Evolutionary conservation across 2,888 invertebrate genomes (phyloP).

Genomic region (Bembecia ichneumoniformis): DNA sequence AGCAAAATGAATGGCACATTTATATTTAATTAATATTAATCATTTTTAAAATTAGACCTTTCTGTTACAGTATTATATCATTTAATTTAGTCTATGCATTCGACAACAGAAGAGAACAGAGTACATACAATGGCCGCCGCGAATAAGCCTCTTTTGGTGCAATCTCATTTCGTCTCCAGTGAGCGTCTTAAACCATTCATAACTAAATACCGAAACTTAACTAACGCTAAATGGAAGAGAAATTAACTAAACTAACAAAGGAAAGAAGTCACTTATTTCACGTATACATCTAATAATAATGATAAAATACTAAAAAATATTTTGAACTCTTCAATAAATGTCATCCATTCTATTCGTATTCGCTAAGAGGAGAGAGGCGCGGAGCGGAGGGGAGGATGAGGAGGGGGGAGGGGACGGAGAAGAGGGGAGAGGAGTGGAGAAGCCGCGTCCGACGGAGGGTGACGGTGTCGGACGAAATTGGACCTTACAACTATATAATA

Average conservation of each 20-base stretch:
- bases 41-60: conserved; percentile 72
- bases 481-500: conserved; percentile 5
- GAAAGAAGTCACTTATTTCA: conserved; percentile 9
- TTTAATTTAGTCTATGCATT: conserved; percentile 58
- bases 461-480: background rate
- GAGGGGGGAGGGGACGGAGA: too few relatives aligned
- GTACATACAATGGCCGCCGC: conserved; percentile 23
- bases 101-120: conserved; percentile 41
- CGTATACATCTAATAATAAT: background rate
- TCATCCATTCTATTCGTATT: background rate
- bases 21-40: conserved; percentile 73
- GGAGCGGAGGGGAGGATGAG: too few relatives aligned
- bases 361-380: too few relatives aligned
- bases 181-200: conserved; percentile 25
- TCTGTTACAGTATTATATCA: conserved; percentile 46
- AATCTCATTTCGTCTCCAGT: conserved; percentile 30
- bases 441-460: too few relatives aligned
- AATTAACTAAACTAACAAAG: conserved; percentile 55
- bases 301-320: conserved; percentile 37
- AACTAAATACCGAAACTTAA: conserved; percentile 54
- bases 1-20: conserved; percentile 75
- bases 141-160: conserved; percentile 52
- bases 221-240: conserved; percentile 62
- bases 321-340: conserved; percentile 24
- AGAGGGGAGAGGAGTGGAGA: too few relatives aligned